Evolutionary conservation across 2,888 invertebrate species (phyloP), one percentile per base, ranked within the genome.

Genomic region (Agrotis clavis): DNA sequence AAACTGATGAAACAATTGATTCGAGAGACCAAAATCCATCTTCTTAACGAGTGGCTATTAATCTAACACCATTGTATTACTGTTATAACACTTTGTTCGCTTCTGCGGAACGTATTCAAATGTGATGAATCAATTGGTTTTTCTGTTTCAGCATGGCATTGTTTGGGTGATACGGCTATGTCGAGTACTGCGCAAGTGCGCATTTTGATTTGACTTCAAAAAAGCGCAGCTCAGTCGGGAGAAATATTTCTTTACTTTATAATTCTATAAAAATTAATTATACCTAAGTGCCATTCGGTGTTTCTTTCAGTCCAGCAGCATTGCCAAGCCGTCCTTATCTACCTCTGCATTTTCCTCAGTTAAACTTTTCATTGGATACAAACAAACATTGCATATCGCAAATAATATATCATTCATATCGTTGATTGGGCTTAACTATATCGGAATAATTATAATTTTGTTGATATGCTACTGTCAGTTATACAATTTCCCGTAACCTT

Each of bases 21-120:
- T 30, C 9, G n/a, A 7, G 7, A 16, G 18, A 59, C 51, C 57
- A 16, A 4, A 59, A 74, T 59, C 25, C 48, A 19, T 74, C 51
- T 51, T 65, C 19, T 18, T 47, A 68, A 75, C 47, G 19, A 57
- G 59, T 19, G 19, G 25, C 25, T 25, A 65, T 50, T 62, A 62
- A 66, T 62, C 30, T 53, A 30, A 41, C 19, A n/a, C 45, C 14
- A 67, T 60, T 77, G 62, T 77, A 5, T 53, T 54, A 70, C 50
- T 18, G 57, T 66, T 47, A 64, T 61, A 69, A 41, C 48, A 71
- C 56, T 16, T 35, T 35, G 35, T 35, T 35, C 35, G 35, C 35
- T 35, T 35, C 35, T 35, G 35, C 35, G 35, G 35, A 2, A 30
- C 30, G 4, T 35, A 35, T 35, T 35, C 7, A 35, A 35, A 35